Evolutionary conservation across 2,888 invertebrate species (phyloP).

Genomic region (Biston stratarius): DNA sequence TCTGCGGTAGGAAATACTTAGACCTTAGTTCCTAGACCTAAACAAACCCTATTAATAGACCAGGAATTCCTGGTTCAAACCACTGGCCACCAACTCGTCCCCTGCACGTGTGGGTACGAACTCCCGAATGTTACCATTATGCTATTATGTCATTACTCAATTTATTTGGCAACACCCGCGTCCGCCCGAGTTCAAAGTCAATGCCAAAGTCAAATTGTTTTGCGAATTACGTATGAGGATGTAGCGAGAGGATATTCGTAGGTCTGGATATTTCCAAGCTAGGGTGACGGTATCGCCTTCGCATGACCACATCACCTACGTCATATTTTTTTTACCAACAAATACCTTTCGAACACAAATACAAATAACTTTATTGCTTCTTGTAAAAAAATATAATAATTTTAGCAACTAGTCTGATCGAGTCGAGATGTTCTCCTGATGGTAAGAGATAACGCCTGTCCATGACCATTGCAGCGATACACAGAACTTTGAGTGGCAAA

Average conservation of each 20-base stretch:
- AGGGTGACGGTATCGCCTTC: neutral
- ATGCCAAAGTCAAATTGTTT: constrained; percentile 53
- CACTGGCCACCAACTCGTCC: constrained; percentile 11
- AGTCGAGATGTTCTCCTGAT: no score
- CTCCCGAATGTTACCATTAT: constrained; percentile 29
- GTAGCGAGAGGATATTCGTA: constrained; percentile 5
- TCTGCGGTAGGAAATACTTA: no score
- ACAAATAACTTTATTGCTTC: no score
- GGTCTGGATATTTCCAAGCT: constrained; percentile 1
- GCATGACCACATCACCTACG: no score
- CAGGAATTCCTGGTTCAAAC: constrained; percentile 30
- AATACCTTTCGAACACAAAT: neutral
- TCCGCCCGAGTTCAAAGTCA: constrained; percentile 65
- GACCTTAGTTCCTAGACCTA: neutral
- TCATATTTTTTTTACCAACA: no score
- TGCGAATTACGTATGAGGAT: constrained; percentile 35
- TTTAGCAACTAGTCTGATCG: no score
- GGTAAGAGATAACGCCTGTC: no score
- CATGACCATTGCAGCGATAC: no score
- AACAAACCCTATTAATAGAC: constrained; percentile 7
- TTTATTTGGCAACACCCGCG: constrained; percentile 54
- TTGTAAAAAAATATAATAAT: no score
- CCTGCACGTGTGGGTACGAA: constrained; percentile 38
- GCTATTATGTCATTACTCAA: constrained; percentile 51
- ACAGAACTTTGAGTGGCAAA: no score